phyloP scores from a whole-genome alignment of 2,113 vertebrate species.

The Macrotis lagotis region DNA sequence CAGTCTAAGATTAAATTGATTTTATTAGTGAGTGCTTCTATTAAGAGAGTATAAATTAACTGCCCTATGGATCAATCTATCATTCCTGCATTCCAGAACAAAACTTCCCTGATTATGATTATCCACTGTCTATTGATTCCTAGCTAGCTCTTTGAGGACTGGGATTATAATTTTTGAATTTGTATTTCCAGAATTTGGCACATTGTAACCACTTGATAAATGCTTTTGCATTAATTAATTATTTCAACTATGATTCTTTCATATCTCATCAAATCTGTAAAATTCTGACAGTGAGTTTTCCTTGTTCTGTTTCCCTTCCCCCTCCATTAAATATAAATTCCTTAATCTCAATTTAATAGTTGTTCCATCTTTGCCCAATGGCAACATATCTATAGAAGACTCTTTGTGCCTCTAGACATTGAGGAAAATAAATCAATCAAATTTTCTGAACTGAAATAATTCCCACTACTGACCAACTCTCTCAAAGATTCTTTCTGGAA shows the following conservation, averaged over 20 bases:
- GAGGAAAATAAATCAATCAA: not conserved
- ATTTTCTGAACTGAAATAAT: not conserved
- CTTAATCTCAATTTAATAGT: not conserved
- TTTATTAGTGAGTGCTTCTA: not conserved
- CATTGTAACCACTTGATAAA: not conserved
- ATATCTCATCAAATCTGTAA: not conserved
- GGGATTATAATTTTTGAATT: not conserved
- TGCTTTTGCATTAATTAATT: not conserved
- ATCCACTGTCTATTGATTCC: not conserved
- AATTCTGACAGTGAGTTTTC: not conserved
- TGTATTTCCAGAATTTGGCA: not conserved
- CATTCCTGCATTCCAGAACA: not conserved
- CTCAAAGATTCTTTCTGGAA: not conserved
- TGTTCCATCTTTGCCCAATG: not conserved
- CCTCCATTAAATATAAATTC: not conserved
- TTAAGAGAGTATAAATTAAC: not conserved
- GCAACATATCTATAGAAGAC: not conserved
- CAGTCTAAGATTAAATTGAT: not conserved
- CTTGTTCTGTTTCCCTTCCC: not conserved
- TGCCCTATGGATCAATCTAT: not conserved
- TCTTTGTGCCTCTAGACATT: not conserved
- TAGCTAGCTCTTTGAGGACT: not conserved
- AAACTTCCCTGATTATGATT: not conserved
- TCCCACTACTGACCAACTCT: not conserved
- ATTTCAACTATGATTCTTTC: not conserved